These are phyloP conservation scores for Tethya wilhelma DNA, from an alignment of 37 sponge, comb jelly and placozoan genomes.

Conservation along the genomic window DNA sequence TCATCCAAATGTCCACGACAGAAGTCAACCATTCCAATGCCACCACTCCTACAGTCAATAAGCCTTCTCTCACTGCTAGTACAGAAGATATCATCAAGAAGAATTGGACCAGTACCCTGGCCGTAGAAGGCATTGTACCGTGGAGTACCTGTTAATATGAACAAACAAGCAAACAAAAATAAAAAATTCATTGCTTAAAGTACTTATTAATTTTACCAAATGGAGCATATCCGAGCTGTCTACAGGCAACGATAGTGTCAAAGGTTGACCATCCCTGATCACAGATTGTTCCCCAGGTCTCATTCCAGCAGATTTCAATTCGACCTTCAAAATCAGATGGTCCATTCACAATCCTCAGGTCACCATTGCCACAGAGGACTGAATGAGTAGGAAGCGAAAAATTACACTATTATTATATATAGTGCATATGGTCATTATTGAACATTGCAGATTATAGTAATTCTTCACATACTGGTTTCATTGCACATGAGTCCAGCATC, in stretches of 20 bases:
- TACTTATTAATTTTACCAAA: neutral
- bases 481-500: conserved; percentile 31
- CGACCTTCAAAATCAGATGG: neutral
- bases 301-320: neutral
- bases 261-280: neutral
- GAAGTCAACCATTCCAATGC: conserved; percentile 38
- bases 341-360: conserved; percentile 7
- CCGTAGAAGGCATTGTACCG: conserved; percentile 32
- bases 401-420: neutral
- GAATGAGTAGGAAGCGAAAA: neutral
- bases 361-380: neutral
- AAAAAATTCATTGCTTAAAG: too few relatives aligned
- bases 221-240: conserved; percentile 24
- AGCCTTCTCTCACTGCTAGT: conserved; percentile 21
- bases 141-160: conserved; percentile 3
- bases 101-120: conserved; percentile 33
- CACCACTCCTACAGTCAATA: conserved; percentile 23
- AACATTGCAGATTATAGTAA: neutral
- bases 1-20: conserved; percentile 31
- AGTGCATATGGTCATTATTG: too few relatives aligned
- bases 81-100: conserved; percentile 31
- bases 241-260: neutral
- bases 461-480: neutral
- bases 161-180: too few relatives aligned
- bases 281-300: conserved; percentile 1